Base-by-base conservation (phyloP, 2,113 vertebrate species). In the Indicator maculatus region DNA sequence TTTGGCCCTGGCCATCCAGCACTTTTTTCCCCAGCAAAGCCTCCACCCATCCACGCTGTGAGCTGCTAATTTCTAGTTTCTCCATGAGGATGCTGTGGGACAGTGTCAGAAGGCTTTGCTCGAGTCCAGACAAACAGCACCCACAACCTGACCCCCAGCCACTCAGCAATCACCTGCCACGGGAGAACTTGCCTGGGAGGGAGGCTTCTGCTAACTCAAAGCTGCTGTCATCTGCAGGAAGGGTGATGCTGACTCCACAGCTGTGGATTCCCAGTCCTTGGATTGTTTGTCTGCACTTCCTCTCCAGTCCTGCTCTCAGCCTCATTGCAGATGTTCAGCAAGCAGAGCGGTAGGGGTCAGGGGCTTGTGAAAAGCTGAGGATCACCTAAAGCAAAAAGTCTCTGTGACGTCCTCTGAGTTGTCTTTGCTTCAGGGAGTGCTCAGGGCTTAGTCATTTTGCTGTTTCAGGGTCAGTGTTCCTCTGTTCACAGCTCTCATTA, bases 271-370 rank as follows among this genome's bases (percentile, higher is more conserved):
- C 7, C 30, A 26, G 61, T 30, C 17, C n/a, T 41, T 10, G 2
- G n/a, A 19, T 67, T 4, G 6, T 75, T 78, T 44, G 41, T 26
- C 19, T 44, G 50, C 5, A 2, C 58, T 72, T 36, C 52, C 27
- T 3, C 6, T 52, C 18, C 24, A 16, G 18, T 73, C 9, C 13
- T 20, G 10, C 17, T 69, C 6, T 59, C 14, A 53, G 31, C 33
- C 13, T 52, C 2, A 2, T 6, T 20, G 19, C 26, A 72, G n/a
- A 24, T 55, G 17, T 36, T 19, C 5, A 5, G 11, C 39, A 33
- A 12, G 44, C 19, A n/a, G 28, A 26, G 53, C 3, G 45, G 11
- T 23, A 18, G 74, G 28, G 52, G 19, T 12, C 0, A 0, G 26
- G 28, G 27, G 15, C 31, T 59, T 31, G 2, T 36, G 59, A 76